A percentile compares a stretch with the other conserved stretches of the same genome.
Conservation (phyloP, 1,140 invertebrate genomes). For the Lepeophtheirus salmonis region DNA sequence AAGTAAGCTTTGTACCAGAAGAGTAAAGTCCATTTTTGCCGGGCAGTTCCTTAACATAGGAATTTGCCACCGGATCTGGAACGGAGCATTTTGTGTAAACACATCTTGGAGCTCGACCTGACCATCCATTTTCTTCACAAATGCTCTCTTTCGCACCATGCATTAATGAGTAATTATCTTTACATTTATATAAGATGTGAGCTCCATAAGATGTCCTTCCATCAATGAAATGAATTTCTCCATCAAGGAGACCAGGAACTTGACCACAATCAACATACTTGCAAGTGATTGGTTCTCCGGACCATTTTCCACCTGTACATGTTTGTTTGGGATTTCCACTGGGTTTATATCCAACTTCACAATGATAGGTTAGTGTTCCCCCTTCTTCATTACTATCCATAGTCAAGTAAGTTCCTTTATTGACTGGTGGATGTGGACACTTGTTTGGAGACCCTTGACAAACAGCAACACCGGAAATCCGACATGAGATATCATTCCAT, state of each 20-base stretch:
- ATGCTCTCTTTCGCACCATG: neutral
- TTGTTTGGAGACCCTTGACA: constrained; percentile 1
- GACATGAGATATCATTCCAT: constrained; percentile 87
- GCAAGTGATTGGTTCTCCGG: constrained; percentile 50
- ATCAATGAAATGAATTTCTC: constrained; percentile 14
- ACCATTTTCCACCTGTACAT: constrained; percentile 64
- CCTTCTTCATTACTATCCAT: constrained; percentile 55
- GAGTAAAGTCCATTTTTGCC: neutral
- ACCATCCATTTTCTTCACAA: constrained; percentile 17
- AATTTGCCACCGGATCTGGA: constrained; percentile 6
- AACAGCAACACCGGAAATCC: constrained; percentile 33
- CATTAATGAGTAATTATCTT: constrained; percentile 56
- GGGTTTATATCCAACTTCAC: constrained; percentile 60
- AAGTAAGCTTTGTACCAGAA: constrained; percentile 4
- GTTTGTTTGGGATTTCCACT: constrained; percentile 45
- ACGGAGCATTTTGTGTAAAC: constrained; percentile 14
- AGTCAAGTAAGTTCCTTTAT: constrained; percentile 46
- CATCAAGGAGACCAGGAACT: constrained; percentile 19
- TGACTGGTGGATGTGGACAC: constrained; percentile 11
- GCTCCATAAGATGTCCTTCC: constrained; percentile 48
- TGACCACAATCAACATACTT: constrained; percentile 82
- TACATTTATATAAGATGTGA: constrained; percentile 49
- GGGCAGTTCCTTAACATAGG: neutral
- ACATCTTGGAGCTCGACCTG: constrained; percentile 11
- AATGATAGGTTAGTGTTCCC: constrained; percentile 44